phyloP scores from a whole-genome alignment of 2,113 vertebrate species.

The Erythrolamprus reginae region DNA sequence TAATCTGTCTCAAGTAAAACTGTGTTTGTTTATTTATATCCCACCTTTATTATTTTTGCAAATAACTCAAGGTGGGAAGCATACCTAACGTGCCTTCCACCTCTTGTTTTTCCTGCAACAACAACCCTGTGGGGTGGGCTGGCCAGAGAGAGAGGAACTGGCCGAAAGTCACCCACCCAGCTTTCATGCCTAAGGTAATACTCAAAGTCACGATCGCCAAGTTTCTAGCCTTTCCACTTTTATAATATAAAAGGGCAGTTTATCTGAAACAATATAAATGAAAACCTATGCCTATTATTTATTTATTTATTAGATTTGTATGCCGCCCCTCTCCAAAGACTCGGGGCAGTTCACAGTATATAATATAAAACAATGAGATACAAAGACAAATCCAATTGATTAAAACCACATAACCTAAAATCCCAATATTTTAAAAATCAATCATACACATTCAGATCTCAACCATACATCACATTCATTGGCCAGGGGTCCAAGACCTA shows the following conservation, averaged over 20 bases:
- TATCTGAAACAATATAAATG: neutral
- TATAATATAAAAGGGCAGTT: neutral
- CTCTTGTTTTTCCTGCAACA: neutral
- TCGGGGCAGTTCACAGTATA: too few species aligned
- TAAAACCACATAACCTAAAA: too few species aligned
- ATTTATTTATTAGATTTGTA: too few species aligned
- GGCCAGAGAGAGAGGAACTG: neutral
- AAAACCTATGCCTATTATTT: neutral
- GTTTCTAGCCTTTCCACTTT: neutral
- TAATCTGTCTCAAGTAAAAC: neutral
- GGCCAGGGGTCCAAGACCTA: too few species aligned
- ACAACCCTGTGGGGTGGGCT: neutral
- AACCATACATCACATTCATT: too few species aligned
- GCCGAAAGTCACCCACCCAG: neutral
- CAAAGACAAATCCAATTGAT: too few species aligned
- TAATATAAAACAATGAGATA: too few species aligned
- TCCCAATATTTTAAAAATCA: too few species aligned
- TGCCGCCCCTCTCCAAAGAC: too few species aligned
- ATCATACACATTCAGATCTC: too few species aligned
- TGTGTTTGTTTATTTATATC: neutral
- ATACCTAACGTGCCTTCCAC: neutral
- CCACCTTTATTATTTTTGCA: neutral
- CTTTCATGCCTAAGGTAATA: neutral
- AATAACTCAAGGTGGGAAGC: neutral
- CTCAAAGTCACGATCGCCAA: neutral